These are phyloP conservation scores for Caenorhabditis latens DNA, from an alignment of 1,140 invertebrate genomes.

Conservation along the genomic window DNA sequence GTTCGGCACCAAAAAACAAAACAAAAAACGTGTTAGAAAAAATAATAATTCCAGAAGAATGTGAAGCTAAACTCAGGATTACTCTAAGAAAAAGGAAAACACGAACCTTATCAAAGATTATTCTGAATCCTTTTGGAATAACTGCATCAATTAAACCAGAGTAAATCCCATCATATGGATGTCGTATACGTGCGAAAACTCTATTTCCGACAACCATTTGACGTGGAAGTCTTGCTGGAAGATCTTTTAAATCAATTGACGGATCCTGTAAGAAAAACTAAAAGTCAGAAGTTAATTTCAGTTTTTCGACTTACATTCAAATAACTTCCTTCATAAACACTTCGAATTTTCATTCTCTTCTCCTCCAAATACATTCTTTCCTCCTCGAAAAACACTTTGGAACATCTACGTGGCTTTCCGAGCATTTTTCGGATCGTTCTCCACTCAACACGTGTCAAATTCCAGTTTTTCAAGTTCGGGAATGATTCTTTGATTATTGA, in stretches of 20 bases:
- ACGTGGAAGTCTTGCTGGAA: conserved; percentile 94
- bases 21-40: no score
- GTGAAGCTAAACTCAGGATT: not conserved
- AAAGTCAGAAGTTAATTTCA: no score
- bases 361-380: conserved; percentile 90
- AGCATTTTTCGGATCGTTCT: conserved; percentile 64
- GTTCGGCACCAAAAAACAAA: no score
- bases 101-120: conserved; percentile 78
- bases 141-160: conserved; percentile 95
- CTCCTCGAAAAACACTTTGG: conserved; percentile 90
- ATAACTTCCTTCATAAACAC: conserved; percentile 86
- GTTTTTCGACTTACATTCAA: not conserved
- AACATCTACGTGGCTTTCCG: conserved; percentile 88
- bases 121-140: conserved; percentile 93
- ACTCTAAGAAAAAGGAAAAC: not conserved
- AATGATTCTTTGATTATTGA: conserved; percentile 94
- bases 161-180: conserved; percentile 95
- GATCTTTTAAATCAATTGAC: conserved; percentile 81
- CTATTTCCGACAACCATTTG: conserved; percentile 90
- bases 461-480: conserved; percentile 88
- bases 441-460: conserved; percentile 83
- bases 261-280: conserved; percentile 33
- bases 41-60: not conserved
- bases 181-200: conserved; percentile 82
- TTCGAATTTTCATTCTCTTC: conserved; percentile 90